These are phyloP conservation scores for Yponomeuta malinellus DNA, from an alignment of 2,888 invertebrate species.

Conservation along the genomic window DNA sequence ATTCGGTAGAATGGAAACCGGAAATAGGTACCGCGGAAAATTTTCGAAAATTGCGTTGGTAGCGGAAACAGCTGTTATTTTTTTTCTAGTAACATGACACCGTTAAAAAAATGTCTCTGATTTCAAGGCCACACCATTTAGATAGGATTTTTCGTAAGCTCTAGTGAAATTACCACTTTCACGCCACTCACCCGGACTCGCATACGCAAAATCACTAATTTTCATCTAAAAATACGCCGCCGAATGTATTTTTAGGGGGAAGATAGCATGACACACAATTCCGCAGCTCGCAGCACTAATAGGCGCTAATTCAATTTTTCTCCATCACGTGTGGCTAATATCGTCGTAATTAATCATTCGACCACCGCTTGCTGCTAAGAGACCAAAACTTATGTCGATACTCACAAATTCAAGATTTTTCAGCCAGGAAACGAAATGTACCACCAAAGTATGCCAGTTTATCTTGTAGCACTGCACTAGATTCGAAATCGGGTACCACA, in stretches of 20 bases:
- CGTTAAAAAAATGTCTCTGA: conserved; percentile 25
- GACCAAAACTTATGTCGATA: conserved; percentile 42
- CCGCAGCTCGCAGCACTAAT: conserved; percentile 27
- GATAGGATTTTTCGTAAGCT: conserved; percentile 29
- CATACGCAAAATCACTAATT: conserved; percentile 64
- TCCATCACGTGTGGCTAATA: conserved; percentile 40
- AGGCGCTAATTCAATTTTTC: conserved; percentile 45
- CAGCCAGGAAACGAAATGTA: background rate
- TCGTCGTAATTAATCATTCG: conserved; percentile 41
- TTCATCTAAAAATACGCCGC: conserved; percentile 60
- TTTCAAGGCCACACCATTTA: conserved; percentile 45
- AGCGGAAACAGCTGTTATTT: conserved; percentile 10
- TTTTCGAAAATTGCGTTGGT: background rate
- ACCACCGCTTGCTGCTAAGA: conserved; percentile 41
- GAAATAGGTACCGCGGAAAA: too few relatives aligned
- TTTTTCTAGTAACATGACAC: conserved; percentile 31
- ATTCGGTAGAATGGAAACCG: too few relatives aligned
- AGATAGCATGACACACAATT: conserved; percentile 51
- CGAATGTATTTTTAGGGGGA: conserved; percentile 63
- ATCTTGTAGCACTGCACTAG: background rate
- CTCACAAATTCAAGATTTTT: conserved; percentile 43
- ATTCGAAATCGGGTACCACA: background rate
- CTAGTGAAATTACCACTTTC: conserved; percentile 55
- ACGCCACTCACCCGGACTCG: conserved; percentile 53
- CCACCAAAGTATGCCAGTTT: background rate